phyloP scores from a whole-genome alignment of 2,113 vertebrate species.

The Pteronura brasiliensis region DNA sequence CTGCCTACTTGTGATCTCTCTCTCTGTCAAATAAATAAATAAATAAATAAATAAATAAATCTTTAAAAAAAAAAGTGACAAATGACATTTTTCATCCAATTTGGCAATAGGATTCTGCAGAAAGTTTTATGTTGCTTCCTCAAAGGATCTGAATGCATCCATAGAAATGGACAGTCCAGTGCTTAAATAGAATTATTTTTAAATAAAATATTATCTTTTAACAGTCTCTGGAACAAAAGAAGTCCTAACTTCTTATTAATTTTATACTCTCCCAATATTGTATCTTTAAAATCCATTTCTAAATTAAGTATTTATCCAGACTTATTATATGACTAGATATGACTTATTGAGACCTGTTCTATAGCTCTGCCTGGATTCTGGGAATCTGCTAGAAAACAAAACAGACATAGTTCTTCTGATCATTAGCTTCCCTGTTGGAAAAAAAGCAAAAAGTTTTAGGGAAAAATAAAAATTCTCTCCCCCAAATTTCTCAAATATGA shows the following conservation, averaged over 20 bases:
- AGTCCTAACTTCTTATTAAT: neutral
- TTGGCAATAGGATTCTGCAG: neutral
- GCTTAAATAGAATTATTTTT: neutral
- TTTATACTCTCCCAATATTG: neutral
- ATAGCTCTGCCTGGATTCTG: neutral
- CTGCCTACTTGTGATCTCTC: too few relatives aligned
- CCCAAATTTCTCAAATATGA: neutral
- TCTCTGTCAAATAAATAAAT: too few relatives aligned
- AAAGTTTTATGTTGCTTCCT: neutral
- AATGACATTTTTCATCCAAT: neutral
- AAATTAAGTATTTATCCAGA: neutral
- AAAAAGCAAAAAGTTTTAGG: neutral
- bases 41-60: too few relatives aligned
- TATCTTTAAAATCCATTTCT: neutral
- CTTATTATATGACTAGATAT: neutral
- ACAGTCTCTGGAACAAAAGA: neutral
- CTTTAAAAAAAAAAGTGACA: neutral
- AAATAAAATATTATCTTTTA: neutral
- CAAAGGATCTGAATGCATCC: neutral
- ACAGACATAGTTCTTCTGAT: neutral
- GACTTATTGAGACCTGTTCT: neutral
- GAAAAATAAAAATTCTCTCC: neutral
- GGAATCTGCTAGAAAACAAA: neutral
- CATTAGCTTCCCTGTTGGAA: neutral
- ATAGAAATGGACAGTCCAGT: neutral